Base-by-base conservation (phyloP, 2,113 vertebrate genomes). In the Scortum barcoo region DNA sequence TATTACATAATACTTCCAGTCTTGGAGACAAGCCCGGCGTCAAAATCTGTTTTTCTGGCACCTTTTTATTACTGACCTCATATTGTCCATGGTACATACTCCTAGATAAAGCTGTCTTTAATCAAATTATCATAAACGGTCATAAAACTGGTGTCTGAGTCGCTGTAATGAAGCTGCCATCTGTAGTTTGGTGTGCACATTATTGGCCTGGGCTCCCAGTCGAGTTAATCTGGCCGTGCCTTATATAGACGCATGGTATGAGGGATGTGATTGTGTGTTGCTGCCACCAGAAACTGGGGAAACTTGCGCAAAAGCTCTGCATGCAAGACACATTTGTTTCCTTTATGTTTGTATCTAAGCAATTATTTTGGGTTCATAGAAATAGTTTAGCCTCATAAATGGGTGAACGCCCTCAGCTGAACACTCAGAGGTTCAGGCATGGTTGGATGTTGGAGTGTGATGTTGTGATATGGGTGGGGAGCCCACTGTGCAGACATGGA, bases 381-480 rank as follows among this genome's bases (percentile, higher is more conserved):
- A 66, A 78, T 33, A 24, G 53, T 62, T 89, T 76, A 42, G 19
- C 33, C 46, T 62, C 16, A 57, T 65, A 44, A 76, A 83, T 44
- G 70, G 33, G 76, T 73, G 70, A 86, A 78, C 70, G 69, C 69
- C 80, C 81, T 88, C 16, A 33, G 16, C 26, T 63, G 62, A 74
- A 57, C n/a, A 56, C 38, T 68, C 30, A 50, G 26, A 38, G 83
- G 68, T 46, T 63, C 65, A 28, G 53, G 62, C 67, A 46, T 46
- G 36, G 53, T 68, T 85, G 83, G 83, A 82, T 84, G 80, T 71
- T 82, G 76, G 44, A 82, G 61, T 44, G 11, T 74, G 68, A 86
- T 91, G 89, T 90, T 89, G 81, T 89, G 89, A 87, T 86, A 42
- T 79, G 86, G 90, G 89, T 86, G 91, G 81, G 80, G 88, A 89